These are phyloP conservation scores for Chrysodeixis includens DNA, from an alignment of 2,888 invertebrate genomes.

Conservation along the genomic window DNA sequence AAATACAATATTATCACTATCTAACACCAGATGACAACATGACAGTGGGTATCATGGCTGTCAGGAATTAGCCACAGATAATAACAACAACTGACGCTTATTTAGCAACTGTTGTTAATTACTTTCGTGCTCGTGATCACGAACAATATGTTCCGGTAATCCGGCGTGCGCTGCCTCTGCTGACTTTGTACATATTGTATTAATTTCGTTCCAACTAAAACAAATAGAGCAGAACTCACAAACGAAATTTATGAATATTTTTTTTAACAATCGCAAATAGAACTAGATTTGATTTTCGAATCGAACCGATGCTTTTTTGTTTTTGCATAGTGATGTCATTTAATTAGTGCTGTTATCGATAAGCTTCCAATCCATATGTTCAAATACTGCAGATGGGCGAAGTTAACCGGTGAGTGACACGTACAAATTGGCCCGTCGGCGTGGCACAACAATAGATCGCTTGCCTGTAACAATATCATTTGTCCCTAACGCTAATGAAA, in stretches of 20 bases:
- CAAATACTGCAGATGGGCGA: conserved; percentile 67
- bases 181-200: conserved; percentile 43
- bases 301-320: background rate
- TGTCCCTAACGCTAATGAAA: conserved; percentile 88
- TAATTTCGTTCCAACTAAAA: conserved; percentile 47
- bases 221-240: conserved; percentile 21
- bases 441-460: conserved; percentile 80
- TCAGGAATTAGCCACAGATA: conserved; percentile 57
- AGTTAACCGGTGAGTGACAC: conserved; percentile 79
- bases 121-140: conserved; percentile 75
- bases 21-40: conserved; percentile 34
- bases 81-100: conserved; percentile 64
- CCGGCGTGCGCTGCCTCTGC: conserved; percentile 49
- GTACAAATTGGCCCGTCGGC: conserved; percentile 79
- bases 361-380: conserved; percentile 29
- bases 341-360: conserved; percentile 29
- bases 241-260: conserved; percentile 8
- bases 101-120: conserved; percentile 75
- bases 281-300: conserved; percentile 5
- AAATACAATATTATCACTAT: background rate
- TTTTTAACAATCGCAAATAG: background rate
- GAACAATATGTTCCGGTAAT: conserved; percentile 75
- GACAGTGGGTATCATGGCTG: conserved; percentile 42
- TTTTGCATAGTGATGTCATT: background rate
- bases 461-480: conserved; percentile 86